Conservation (phyloP, 2,113 vertebrate species). For the Cnemophilus loriae region DNA sequence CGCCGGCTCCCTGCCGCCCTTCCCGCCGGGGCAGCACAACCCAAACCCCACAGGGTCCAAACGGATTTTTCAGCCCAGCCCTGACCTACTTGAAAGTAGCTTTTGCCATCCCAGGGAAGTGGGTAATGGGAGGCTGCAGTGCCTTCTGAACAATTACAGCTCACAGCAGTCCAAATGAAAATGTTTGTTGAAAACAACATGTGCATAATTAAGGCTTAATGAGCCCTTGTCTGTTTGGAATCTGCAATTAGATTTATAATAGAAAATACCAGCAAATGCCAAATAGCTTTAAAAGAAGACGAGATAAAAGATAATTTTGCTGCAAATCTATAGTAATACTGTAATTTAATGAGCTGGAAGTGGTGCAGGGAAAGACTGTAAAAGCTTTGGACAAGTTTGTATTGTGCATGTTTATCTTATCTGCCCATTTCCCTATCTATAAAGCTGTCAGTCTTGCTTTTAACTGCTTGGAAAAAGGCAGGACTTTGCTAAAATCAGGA, state of each 20-base stretch:
- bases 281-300: constrained; percentile 78
- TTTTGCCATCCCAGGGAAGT: constrained; percentile 64
- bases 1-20: accelerated
- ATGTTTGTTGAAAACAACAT: constrained; percentile 99
- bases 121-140: constrained; percentile 77
- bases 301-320: constrained; percentile 75
- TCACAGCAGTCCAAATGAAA: constrained; percentile 94
- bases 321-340: constrained; percentile 69
- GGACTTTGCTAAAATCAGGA: constrained; percentile 33
- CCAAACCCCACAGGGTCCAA: neutral
- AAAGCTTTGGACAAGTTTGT: constrained; percentile 45
- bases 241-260: constrained; percentile 99
- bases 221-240: constrained; percentile 99
- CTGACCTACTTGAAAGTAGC: constrained; percentile 80
- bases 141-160: constrained; percentile 90
- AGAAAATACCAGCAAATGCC: constrained; percentile 78
- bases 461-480: constrained; percentile 45
- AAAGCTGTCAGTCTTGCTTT: constrained; percentile 53
- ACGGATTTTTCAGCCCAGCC: neutral
- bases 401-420: constrained; percentile 24
- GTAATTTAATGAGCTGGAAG: constrained; percentile 59
- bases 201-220: constrained; percentile 99
- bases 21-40: accelerated
- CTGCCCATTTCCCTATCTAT: constrained; percentile 15
- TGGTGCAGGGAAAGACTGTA: constrained; percentile 30